Base-by-base conservation (phyloP, 2,797 vertebrate species). In the Fistularia tabacaria region DNA sequence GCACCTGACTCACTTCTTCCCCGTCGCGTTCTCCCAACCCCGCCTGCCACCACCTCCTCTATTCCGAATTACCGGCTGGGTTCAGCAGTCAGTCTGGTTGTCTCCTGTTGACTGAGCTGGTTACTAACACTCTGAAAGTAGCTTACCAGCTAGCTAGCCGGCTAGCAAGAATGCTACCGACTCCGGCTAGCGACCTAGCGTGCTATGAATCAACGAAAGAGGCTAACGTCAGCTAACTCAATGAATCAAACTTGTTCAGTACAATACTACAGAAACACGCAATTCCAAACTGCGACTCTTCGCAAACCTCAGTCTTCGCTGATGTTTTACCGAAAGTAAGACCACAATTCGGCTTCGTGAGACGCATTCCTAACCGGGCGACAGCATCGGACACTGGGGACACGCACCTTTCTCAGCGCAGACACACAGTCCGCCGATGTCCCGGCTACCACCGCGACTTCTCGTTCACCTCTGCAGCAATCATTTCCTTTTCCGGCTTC, bases 341-440 rank as follows among this genome's bases (percentile, higher is more conserved):
- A 51, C 37, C 62, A 52, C 75, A 74, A 66, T 65, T 37, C 61
- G 56, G 73, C 39, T 69, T 75, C 46, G 68, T 51, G 75, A 75
- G 71, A 60, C 60, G 78, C 86, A 89, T 87, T 91, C 87, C 87
- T 79, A 62, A 71, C 81, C 80, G 79, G 79, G 76, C 88, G 80
- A 91, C 81, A 85, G 80, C 79, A 88, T 86, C 90, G 89, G 90
- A 91, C 91, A 91, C 90, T 89, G 87, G 88, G 90, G 89, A 91
- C 91, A 92, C 89, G 87, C 87, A 91, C 71, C 87, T 85, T 69
- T 81, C 79, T 80, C 68, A 64, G 87, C 83, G 66, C 73, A 87
- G 81, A 75, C 82, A 83, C 80, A 87, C 87, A 84, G 83, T 88
- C 87, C 90, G 75, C 90, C 87, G 75, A 85, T 61, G 80, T 89